Percentiles rank a stretch among this genome's conserved stretches.
Evolutionary conservation across 2,113 vertebrate genomes (phyloP).

Genomic region (Pseudorectes ferrugineus): DNA sequence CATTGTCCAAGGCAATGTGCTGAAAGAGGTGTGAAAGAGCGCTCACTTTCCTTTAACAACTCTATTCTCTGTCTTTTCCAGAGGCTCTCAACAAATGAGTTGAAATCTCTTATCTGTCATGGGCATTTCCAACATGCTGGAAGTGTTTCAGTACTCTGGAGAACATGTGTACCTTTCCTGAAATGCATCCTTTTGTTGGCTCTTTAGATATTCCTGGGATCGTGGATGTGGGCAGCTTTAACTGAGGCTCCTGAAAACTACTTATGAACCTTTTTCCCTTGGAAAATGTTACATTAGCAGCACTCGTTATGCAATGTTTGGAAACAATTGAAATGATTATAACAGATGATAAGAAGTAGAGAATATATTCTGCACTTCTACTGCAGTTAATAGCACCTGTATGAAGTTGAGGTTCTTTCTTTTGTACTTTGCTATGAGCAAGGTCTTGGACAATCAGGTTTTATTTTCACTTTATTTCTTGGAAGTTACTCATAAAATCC

Average conservation of each 20-base stretch:
- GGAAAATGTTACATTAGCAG: conserved; percentile 18
- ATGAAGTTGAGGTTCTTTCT: neutral
- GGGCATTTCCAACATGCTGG: neutral
- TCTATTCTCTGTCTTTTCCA: neutral
- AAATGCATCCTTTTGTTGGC: neutral
- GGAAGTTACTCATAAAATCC: neutral
- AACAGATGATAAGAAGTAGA: neutral
- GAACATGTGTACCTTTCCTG: conserved; percentile 16
- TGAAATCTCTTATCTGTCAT: neutral
- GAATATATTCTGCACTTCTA: neutral
- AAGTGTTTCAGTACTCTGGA: neutral
- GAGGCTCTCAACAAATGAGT: neutral
- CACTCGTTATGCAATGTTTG: neutral
- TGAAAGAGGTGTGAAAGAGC: neutral
- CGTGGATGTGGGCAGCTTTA: neutral
- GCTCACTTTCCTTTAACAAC: neutral
- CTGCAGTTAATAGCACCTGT: neutral
- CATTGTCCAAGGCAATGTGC: neutral
- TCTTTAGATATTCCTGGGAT: neutral
- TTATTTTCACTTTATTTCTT: neutral
- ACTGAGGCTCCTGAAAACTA: conserved; percentile 15
- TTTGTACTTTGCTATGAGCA: neutral
- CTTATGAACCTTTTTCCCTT: neutral
- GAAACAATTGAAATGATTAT: conserved; percentile 24
- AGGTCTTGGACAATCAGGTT: neutral